Percentiles rank a stretch among this genome's conserved stretches.
Evolutionary conservation across 2,888 invertebrate species (phyloP).

Genomic region (Melanargia galathea): DNA sequence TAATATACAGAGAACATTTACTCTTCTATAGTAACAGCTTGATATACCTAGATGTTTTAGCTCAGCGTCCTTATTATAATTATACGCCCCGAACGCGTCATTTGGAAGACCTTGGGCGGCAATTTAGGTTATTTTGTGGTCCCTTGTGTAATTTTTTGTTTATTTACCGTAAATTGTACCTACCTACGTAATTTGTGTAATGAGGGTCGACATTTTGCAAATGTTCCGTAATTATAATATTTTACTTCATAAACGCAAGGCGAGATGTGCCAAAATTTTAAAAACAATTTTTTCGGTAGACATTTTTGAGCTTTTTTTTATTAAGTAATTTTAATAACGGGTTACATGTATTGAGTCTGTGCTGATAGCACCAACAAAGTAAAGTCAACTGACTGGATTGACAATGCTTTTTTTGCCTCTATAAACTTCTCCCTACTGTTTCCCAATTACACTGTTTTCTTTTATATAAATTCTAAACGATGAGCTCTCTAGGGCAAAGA

Average conservation of each 20-base stretch:
- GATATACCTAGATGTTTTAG: background rate
- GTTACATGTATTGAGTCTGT: background rate
- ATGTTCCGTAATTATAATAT: slow-evolving; percentile 30
- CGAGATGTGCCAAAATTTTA: slow-evolving; percentile 14
- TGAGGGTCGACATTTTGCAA: slow-evolving; percentile 27
- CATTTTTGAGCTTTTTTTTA: slow-evolving; percentile 1
- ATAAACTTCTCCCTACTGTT: no score
- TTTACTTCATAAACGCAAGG: slow-evolving; percentile 25
- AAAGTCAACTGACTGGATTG: background rate
- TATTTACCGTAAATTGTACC: slow-evolving; percentile 21
- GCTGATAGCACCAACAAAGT: background rate
- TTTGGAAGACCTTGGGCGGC: slow-evolving; percentile 8
- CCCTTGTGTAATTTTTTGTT: slow-evolving; percentile 21
- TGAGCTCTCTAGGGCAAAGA: no score
- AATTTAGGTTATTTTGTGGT: slow-evolving; percentile 19
- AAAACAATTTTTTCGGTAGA: slow-evolving; percentile 4
- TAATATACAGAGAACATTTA: background rate
- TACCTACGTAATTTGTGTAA: slow-evolving; percentile 31
- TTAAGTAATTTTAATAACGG: background rate
- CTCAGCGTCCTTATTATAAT: slow-evolving; percentile 5
- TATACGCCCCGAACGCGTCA: slow-evolving; percentile 14
- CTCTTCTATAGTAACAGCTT: no score
- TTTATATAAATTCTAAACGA: no score
- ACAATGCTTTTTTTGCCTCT: background rate
- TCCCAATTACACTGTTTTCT: no score